A percentile compares a stretch with the other conserved stretches of the same genome.
phyloP scores from a whole-genome alignment of 2,888 invertebrate genomes.

The Gerris lacustris region DNA sequence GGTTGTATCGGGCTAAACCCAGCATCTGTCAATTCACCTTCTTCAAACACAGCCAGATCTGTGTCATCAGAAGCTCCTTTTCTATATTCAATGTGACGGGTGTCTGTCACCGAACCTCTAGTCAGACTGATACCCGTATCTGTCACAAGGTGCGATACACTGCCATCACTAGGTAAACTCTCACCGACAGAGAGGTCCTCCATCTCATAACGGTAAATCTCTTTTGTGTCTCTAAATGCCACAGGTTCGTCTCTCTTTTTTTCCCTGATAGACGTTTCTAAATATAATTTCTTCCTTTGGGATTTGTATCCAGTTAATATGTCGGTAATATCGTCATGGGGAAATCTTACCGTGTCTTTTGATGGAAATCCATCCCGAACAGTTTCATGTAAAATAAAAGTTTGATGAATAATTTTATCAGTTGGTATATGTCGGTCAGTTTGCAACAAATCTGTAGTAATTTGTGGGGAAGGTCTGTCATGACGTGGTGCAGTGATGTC shows the following conservation, averaged over 20 bases:
- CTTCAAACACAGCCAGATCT: conserved; percentile 38
- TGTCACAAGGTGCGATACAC: conserved; percentile 42
- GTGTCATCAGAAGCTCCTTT: conserved; percentile 41
- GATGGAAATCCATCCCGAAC: conserved; percentile 29
- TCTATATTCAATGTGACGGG: conserved; percentile 29
- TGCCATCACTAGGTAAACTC: conserved; percentile 41
- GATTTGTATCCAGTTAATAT: conserved; percentile 45
- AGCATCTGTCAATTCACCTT: conserved; percentile 44
- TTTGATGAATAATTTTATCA: background rate
- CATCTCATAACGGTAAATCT: conserved; percentile 41
- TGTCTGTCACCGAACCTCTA: conserved; percentile 40
- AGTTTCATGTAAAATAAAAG: background rate
- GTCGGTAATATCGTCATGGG: conserved; percentile 44
- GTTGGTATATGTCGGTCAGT: no score
- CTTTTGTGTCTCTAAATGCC: conserved; percentile 42
- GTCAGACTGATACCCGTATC: conserved; percentile 46
- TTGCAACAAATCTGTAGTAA: background rate
- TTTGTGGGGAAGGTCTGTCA: background rate
- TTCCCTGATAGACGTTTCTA: conserved; percentile 27
- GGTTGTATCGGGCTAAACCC: conserved; percentile 45
- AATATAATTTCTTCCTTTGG: conserved; percentile 24
- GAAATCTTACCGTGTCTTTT: conserved; percentile 43
- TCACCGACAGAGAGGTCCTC: conserved; percentile 34
- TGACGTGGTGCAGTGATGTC: background rate
- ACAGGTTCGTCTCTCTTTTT: conserved; percentile 42